Conservation (phyloP, 2,113 vertebrate species). For the Lagopus leucura region DNA sequence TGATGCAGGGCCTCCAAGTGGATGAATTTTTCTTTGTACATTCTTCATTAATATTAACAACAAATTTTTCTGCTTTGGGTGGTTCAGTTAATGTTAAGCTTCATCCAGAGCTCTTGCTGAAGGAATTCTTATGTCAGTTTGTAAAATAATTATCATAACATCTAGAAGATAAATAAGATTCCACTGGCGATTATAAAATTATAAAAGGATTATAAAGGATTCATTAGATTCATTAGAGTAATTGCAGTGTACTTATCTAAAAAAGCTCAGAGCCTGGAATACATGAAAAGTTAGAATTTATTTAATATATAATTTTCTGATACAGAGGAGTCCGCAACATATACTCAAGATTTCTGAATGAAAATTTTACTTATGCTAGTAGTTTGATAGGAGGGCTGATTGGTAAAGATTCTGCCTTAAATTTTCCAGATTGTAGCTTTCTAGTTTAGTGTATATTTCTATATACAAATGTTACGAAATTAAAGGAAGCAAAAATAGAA, state of each 20-base stretch:
- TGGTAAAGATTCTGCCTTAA: not conserved
- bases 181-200: slow-evolving; percentile 10
- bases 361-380: not conserved
- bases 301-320: not conserved
- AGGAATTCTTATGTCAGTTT: slow-evolving; percentile 8
- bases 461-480: not conserved
- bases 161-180: slow-evolving; percentile 6
- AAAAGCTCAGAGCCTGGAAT: not conserved
- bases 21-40: not conserved
- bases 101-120: not conserved
- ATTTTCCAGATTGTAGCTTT: not conserved
- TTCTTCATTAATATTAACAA: not conserved
- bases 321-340: not conserved
- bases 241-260: not conserved
- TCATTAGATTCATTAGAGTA: not conserved
- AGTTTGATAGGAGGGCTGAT: not conserved
- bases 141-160: not conserved
- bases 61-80: not conserved
- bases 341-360: not conserved
- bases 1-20: not conserved
- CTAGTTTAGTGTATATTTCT: not conserved
- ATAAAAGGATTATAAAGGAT: not conserved
- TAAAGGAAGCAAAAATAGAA: not conserved
- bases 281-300: not conserved
- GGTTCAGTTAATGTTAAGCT: not conserved